Conservation (phyloP, 1,140 invertebrate genomes). For the Magallana angulata region DNA sequence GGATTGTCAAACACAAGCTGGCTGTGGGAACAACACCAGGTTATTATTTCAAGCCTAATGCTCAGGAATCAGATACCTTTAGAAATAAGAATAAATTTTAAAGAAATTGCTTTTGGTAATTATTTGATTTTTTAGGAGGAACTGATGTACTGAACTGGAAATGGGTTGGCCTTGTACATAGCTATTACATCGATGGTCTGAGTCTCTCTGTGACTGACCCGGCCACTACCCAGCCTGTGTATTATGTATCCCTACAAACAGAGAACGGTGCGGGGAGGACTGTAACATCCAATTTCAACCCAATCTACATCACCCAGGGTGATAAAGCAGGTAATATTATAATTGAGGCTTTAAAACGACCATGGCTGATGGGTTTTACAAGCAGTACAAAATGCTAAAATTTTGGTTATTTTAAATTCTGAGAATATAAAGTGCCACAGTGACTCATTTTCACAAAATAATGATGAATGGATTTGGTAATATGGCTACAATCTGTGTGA, state of each 20-base stretch:
- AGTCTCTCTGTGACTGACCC: constrained; percentile 39
- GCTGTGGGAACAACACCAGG: constrained; percentile 67
- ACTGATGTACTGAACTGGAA: constrained; percentile 45
- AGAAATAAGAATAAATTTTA: not conserved
- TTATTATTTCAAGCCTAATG: not conserved
- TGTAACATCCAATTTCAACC: constrained; percentile 54
- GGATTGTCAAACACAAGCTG: constrained; percentile 56
- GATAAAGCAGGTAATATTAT: constrained; percentile 62
- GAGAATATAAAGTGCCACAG: not conserved
- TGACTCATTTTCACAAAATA: too few relatives aligned
- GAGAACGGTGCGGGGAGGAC: constrained; percentile 64
- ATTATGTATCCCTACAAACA: constrained; percentile 66
- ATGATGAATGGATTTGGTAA: too few relatives aligned
- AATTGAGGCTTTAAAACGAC: too few relatives aligned
- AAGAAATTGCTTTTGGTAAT: not conserved
- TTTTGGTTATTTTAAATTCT: too few relatives aligned
- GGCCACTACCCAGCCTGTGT: constrained; percentile 51
- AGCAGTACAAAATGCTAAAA: too few relatives aligned
- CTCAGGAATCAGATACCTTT: not conserved
- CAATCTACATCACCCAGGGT: constrained; percentile 64
- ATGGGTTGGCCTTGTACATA: constrained; percentile 20
- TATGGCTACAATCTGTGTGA: too few relatives aligned
- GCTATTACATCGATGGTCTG: constrained; percentile 56
- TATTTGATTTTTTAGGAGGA: constrained; percentile 32
- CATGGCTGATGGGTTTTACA: too few relatives aligned